Evolutionary conservation across 2,113 vertebrate species (phyloP), one percentile per base, ranked within the genome.

Genomic region (Istiophorus platypterus): DNA sequence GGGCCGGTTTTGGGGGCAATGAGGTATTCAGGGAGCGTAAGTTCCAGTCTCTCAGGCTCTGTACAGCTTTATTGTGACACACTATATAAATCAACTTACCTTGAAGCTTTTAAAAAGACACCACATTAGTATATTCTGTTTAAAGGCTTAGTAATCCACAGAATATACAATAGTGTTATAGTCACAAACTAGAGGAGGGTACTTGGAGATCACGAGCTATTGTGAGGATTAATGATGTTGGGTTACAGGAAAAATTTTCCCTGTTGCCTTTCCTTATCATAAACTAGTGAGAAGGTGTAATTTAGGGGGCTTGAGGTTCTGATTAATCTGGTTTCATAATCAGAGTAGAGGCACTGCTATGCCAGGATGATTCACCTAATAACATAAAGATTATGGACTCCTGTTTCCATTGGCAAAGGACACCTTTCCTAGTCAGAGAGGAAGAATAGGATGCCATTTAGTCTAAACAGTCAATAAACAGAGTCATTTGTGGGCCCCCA

Each of bases 271-370:
- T 1, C 56, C 26, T 78, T 24, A 63, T 72, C 15, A 68, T 22
- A 63, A 52, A 47, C 20, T 27, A 54, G 62, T 42, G n/a, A 47
- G 42, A 26, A 17, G 34, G 14, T 75, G 8, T 63, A 41, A 56
- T 31, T 29, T 24, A 20, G 62, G 63, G 71, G 51, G 26, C 75
- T 63, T 34, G 18, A 56, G 63, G 75, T 54, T 42, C 65, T 72
- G 68, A 72, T 84, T 78, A 80, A 79, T 85, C 24, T 78, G 65
- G 31, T 73, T 79, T 73, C 54, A 68, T 67, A n/a, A n/a, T n/a
- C n/a, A n/a, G n/a, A n/a, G n/a, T n/a, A n/a, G n/a, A n/a, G n/a
- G 0, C n/a, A 15, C 52, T 42, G 39, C 29, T 64, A 12, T 64
- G 59, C 41, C 58, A 54, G 37, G 24, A 68, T 54, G 54, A 64